Conservation (phyloP, 2,113 vertebrate genomes). For the Desmodus rotundus region DNA sequence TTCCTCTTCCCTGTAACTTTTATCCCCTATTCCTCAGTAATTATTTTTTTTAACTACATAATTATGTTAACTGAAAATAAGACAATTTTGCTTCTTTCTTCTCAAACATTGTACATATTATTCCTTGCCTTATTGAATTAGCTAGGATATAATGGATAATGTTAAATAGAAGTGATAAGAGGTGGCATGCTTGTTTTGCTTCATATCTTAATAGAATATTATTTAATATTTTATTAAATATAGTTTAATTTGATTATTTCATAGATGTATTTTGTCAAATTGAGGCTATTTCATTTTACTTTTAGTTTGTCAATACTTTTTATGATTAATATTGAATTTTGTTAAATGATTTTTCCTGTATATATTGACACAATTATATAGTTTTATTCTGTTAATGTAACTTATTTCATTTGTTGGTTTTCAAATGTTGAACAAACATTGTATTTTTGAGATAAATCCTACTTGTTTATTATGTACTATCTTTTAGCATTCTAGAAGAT, state of each 20-base stretch:
- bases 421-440: not conserved
- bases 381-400: not conserved
- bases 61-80: not conserved
- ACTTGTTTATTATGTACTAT: not conserved
- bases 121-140: not conserved
- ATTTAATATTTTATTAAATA: not conserved
- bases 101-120: not conserved
- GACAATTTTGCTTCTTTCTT: not conserved
- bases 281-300: not conserved
- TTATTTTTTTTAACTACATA: not conserved
- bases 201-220: not conserved
- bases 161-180: not conserved
- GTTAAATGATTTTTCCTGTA: not conserved
- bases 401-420: not conserved
- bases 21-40: not conserved
- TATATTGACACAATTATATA: not conserved
- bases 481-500: not conserved
- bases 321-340: not conserved
- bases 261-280: not conserved
- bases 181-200: not conserved
- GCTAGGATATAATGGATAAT: not conserved
- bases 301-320: not conserved
- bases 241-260: not conserved
- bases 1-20: too few species aligned
- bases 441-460: not conserved